These are phyloP conservation scores for Turritopsis rubra DNA, from an alignment of 30 jellyfish, hydroid and myxozoan genomes.

Conservation along the genomic window DNA sequence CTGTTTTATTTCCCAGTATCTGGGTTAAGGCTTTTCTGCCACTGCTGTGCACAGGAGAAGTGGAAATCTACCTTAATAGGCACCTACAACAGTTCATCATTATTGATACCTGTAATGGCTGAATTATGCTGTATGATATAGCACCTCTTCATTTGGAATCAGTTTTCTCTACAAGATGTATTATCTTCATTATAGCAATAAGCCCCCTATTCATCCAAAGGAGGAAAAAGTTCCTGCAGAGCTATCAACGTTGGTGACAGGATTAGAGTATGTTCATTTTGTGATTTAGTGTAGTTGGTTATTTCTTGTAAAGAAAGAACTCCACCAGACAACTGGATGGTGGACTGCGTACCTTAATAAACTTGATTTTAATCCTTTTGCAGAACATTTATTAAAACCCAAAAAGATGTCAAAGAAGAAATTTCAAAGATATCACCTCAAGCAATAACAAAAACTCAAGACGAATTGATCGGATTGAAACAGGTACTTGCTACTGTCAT, in stretches of 20 bases:
- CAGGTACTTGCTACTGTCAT: slow-evolving; percentile 33
- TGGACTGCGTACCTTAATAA: too few species aligned
- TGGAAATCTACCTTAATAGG: too few species aligned
- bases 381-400: slow-evolving; percentile 66
- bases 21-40: too few species aligned
- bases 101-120: too few species aligned
- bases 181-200: slow-evolving; percentile 29
- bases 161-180: too few species aligned
- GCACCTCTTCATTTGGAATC: too few species aligned
- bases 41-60: too few species aligned
- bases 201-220: slow-evolving; percentile 61
- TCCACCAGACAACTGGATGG: too few species aligned
- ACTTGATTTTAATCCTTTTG: background rate
- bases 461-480: slow-evolving; percentile 40
- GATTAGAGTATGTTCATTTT: slow-evolving; percentile 41
- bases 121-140: too few species aligned
- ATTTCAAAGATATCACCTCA: slow-evolving; percentile 67
- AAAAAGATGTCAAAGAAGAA: slow-evolving; percentile 63
- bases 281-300: background rate
- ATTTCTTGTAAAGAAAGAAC: too few species aligned
- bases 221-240: slow-evolving; percentile 62
- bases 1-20: background rate
- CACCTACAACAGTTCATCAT: too few species aligned
- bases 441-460: slow-evolving; percentile 40
- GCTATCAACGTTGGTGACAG: slow-evolving; percentile 37